These are phyloP conservation scores for Coleophora flavipennella DNA, from an alignment of 2,888 invertebrate genomes.

Conservation along the genomic window DNA sequence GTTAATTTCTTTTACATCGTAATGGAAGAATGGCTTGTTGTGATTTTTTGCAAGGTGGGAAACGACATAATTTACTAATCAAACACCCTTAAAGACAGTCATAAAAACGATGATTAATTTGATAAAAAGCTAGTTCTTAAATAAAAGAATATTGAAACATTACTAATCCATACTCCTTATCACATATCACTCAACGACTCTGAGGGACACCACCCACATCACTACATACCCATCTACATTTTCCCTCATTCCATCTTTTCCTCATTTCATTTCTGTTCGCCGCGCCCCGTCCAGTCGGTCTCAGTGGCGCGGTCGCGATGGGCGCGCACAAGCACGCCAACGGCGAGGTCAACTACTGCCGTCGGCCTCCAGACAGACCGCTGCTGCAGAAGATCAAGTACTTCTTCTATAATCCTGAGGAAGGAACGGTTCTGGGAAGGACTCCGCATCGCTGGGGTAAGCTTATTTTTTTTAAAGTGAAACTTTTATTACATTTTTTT, in stretches of 20 bases:
- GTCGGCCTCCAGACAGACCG: slow-evolving; percentile 51
- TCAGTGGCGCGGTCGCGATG: slow-evolving; percentile 29
- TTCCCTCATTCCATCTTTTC: slow-evolving; percentile 6
- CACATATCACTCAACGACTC: too few species aligned
- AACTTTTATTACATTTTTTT: too few species aligned
- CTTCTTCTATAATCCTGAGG: slow-evolving; percentile 73
- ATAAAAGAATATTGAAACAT: too few species aligned
- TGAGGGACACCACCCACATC: slow-evolving; percentile 6
- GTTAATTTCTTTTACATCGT: too few species aligned
- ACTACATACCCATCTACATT: slow-evolving; percentile 4
- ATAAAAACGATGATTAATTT: too few species aligned
- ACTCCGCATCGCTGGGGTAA: slow-evolving; percentile 79
- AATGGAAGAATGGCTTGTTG: too few species aligned
- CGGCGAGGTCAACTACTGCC: slow-evolving; percentile 50
- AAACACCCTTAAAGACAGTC: too few species aligned
- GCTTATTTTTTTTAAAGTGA: slow-evolving; percentile 20
- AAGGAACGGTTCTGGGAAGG: slow-evolving; percentile 75
- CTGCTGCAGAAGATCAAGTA: slow-evolving; percentile 48
- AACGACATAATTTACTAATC: too few species aligned
- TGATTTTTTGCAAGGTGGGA: too few species aligned
- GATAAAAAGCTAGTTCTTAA: too few species aligned
- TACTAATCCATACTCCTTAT: too few species aligned
- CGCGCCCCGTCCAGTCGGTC: slow-evolving; percentile 1
- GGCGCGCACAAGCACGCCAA: slow-evolving; percentile 57
- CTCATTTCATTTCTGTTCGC: slow-evolving; percentile 14